Percentiles rank a stretch among this genome's conserved stretches.
phyloP scores from a whole-genome alignment of 1,140 invertebrate genomes.

The Euwallacea fornicatus region DNA sequence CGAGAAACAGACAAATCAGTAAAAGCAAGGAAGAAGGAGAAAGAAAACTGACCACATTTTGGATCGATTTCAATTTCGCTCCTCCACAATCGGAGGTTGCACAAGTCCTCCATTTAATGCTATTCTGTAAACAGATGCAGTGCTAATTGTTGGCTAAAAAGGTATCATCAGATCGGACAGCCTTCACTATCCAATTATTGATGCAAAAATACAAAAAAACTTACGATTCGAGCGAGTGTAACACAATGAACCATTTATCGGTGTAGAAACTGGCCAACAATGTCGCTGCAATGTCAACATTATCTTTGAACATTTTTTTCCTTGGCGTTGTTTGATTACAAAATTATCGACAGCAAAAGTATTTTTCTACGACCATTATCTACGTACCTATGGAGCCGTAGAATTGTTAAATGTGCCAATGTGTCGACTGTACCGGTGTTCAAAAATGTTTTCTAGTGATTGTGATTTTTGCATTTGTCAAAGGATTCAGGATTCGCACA shows the following conservation, averaged over 20 bases:
- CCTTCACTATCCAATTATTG: neutral
- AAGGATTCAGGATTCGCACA: slow-evolving; percentile 21
- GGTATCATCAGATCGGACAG: neutral
- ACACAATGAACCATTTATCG: slow-evolving; percentile 1
- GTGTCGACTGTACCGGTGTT: neutral
- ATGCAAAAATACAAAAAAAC: neutral
- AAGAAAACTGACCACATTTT: too few species aligned
- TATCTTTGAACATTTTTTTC: slow-evolving; percentile 20
- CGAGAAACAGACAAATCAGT: too few species aligned
- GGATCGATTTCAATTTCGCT: too few species aligned
- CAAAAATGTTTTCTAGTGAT: slow-evolving; percentile 24
- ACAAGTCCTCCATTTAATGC: too few species aligned
- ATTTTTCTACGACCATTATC: slow-evolving; percentile 8
- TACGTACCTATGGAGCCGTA: neutral
- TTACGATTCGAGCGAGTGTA: neutral
- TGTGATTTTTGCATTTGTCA: slow-evolving; percentile 21
- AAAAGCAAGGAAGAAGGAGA: too few species aligned
- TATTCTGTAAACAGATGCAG: too few species aligned
- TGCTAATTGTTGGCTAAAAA: neutral
- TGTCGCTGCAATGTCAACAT: slow-evolving; percentile 16
- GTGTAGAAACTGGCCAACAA: neutral
- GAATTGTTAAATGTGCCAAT: neutral
- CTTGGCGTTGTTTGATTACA: slow-evolving; percentile 28
- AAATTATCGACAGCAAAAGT: slow-evolving; percentile 27
- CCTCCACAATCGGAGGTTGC: too few species aligned